Conservation (phyloP, 1,140 invertebrate species). For the Drosophila equinoxialis region DNA sequence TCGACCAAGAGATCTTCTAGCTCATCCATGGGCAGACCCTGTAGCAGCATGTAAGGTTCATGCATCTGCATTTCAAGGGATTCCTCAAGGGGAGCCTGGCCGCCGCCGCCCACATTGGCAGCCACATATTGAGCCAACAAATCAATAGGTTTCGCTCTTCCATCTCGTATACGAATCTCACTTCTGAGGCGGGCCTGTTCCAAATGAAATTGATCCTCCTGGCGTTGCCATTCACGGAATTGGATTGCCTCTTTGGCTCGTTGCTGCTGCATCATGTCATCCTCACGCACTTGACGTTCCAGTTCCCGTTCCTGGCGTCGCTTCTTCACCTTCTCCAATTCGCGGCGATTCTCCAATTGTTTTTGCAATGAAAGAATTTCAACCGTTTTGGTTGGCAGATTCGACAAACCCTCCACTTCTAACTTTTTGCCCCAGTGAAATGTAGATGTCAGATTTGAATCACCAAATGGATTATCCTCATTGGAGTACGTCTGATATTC, state of each 20-base stretch:
- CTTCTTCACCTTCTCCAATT: constrained; percentile 96
- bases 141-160: constrained; percentile 98
- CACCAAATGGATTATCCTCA: constrained; percentile 99
- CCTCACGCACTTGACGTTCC: constrained; percentile 94
- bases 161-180: constrained; percentile 97
- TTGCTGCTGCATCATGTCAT: constrained; percentile 94
- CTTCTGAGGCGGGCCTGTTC: constrained; percentile 95
- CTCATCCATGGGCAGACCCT: constrained; percentile 95
- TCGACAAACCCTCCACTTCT: constrained; percentile 94
- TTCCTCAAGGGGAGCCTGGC: constrained; percentile 92
- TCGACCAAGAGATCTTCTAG: constrained; percentile 99
- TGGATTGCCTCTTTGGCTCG: constrained; percentile 97
- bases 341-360: constrained; percentile 94
- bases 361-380: constrained; percentile 93
- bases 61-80: constrained; percentile 99
- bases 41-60: constrained; percentile 98
- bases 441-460: constrained; percentile 94
- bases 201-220: constrained; percentile 97
- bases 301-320: constrained; percentile 93
- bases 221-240: constrained; percentile 96
- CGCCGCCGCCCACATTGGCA: constrained; percentile 73
- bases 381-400: constrained; percentile 91
- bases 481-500: constrained; percentile 98
- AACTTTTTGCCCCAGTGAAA: constrained; percentile 99
- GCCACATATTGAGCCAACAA: constrained; percentile 98